These are phyloP conservation scores for Mohoua ochrocephala DNA, from an alignment of 2,113 vertebrate genomes.

Conservation along the genomic window DNA sequence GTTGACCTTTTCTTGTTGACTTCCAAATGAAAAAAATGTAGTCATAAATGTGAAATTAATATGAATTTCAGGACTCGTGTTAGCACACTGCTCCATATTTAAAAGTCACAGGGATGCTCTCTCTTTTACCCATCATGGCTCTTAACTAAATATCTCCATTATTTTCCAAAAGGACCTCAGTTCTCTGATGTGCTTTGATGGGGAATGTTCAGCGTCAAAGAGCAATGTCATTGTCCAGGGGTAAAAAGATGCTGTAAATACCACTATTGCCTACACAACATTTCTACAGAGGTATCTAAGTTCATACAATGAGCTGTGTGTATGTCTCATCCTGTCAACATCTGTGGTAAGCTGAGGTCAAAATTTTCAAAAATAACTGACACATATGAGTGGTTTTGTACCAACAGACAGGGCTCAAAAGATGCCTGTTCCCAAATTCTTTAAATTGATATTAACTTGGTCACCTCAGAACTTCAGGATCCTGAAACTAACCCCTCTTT, in stretches of 20 bases:
- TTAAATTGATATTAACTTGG: not conserved
- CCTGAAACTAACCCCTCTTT: not conserved
- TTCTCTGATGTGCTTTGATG: not conserved
- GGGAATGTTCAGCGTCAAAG: not conserved
- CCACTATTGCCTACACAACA: not conserved
- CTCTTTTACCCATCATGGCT: not conserved
- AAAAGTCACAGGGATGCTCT: not conserved
- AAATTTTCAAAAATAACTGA: not conserved
- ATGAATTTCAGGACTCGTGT: not conserved
- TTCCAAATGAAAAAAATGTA: not conserved
- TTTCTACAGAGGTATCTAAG: not conserved
- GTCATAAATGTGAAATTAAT: not conserved
- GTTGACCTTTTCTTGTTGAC: not conserved
- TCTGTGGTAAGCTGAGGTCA: not conserved
- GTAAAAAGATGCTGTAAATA: not conserved
- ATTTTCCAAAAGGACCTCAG: not conserved
- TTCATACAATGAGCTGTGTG: not conserved
- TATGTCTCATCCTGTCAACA: not conserved
- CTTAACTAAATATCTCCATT: not conserved
- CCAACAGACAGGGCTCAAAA: not conserved
- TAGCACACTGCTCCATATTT: not conserved
- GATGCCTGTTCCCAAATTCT: not conserved
- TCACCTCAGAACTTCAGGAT: not conserved
- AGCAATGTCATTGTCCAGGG: not conserved
- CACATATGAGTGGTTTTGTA: not conserved